A percentile compares a stretch with the other conserved stretches of the same genome.
Evolutionary conservation across 2,888 invertebrate genomes (phyloP).

Genomic region (Tuta absoluta): DNA sequence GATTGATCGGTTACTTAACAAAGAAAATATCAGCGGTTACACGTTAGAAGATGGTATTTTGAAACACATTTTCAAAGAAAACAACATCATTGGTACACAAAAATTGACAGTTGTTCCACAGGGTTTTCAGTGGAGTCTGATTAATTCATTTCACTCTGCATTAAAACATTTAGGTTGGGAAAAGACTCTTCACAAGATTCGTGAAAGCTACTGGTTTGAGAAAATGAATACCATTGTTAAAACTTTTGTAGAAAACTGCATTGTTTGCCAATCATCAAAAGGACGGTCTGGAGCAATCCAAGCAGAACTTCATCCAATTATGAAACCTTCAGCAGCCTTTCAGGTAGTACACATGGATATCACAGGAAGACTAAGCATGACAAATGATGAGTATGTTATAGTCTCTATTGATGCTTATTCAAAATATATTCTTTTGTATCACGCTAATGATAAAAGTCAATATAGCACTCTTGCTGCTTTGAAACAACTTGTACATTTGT

Average conservation of each 20-base stretch:
- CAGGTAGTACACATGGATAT: no score
- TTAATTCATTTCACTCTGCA: background rate
- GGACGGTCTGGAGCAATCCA: no score
- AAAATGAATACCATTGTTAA: background rate
- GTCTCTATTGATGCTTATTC: constrained; percentile 34
- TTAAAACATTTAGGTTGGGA: constrained; percentile 17
- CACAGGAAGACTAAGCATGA: no score
- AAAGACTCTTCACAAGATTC: constrained; percentile 13
- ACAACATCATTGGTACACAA: background rate
- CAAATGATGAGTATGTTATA: no score
- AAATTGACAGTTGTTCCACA: constrained; percentile 30
- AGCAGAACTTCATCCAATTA: no score
- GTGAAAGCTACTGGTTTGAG: background rate
- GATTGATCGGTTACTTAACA: constrained; percentile 23
- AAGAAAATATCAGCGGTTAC: background rate
- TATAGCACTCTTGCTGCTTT: constrained; percentile 30
- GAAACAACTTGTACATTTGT: constrained; percentile 30
- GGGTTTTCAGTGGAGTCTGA: constrained; percentile 18
- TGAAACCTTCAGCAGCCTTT: no score
- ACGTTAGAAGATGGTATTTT: background rate
- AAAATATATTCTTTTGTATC: constrained; percentile 32
- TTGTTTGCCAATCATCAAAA: background rate
- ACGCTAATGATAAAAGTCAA: constrained; percentile 28
- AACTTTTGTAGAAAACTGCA: constrained; percentile 1
- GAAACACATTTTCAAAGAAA: background rate